Base-by-base conservation (phyloP, 2,888 invertebrate genomes). In the Hemicrepidius hirtus region DNA sequence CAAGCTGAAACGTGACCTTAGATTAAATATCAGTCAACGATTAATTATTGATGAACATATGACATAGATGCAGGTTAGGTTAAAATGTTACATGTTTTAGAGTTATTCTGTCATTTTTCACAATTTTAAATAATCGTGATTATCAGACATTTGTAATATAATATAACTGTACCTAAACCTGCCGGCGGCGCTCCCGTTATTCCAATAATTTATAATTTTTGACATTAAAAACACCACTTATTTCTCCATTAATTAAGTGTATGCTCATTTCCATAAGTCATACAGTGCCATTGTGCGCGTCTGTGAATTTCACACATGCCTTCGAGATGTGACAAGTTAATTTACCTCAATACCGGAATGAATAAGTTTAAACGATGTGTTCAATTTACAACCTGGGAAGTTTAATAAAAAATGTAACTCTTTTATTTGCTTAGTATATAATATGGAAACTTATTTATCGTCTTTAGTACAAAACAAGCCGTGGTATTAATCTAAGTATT, bases 181-280 rank as follows among this genome's bases (percentile, higher is more conserved):
- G 2, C 0, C 13, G 13, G 13, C 16, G 60, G n/a, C n/a, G n/a
- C n/a, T n/a, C n/a, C 67, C 72, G 68, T 72, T 72, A 72, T n/a
- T 62, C 49, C 53, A 68, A 79, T 79, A 76, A 77, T 76, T 79
- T 74, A 76, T 75, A 74, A 69, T 75, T 79, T 78, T 73, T 75
- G 75, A 79, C 76, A 66, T 73, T 76, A 75, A 78, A 76, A 71
- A 72, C 75, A 73, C 75, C 77, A 70, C 75, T 78, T 78, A 78
- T 75, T 78, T 75, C 76, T 76, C 67, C 76, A 79, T 80, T 80
- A 80, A 80, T 80, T 80, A 79, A 77, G 68, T 73, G 76, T 71
- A 12, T 16, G 60, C 44, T 66, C 53, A 60, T 65, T n/a, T 40
- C 62, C 49, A 68, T 68, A 68, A 62, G 68, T 68, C 62, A 68